Conservation (phyloP, 2,888 invertebrate species). For the Zaprionus obscuricornis region DNA sequence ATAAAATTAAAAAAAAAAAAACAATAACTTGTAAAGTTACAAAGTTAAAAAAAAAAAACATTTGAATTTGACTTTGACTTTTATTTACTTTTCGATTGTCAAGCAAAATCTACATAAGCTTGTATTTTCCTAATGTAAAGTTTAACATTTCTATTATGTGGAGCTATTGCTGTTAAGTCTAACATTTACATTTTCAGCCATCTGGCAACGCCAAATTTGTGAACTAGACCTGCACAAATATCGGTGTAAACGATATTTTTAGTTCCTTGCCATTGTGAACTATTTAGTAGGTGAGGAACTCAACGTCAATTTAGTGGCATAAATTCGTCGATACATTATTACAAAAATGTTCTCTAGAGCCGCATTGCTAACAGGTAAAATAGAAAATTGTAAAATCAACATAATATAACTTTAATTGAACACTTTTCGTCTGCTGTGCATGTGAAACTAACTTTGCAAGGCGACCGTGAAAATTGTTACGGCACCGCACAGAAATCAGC, state of each 20-base stretch:
- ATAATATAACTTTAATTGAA: neutral
- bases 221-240: too few relatives aligned
- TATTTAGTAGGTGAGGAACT: constrained; percentile 37
- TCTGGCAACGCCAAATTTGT: too few relatives aligned
- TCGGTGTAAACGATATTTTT: constrained; percentile 30
- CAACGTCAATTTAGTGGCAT: constrained; percentile 63
- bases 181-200: too few relatives aligned
- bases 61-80: neutral
- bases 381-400: constrained; percentile 4
- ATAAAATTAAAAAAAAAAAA: too few relatives aligned
- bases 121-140: too few relatives aligned
- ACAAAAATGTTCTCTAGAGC: constrained; percentile 88
- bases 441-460: constrained; percentile 26
- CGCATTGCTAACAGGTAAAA: constrained; percentile 88
- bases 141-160: too few relatives aligned
- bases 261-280: constrained; percentile 36
- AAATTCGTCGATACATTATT: constrained; percentile 70
- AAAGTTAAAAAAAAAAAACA: constrained; percentile 13
- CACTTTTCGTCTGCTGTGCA: neutral
- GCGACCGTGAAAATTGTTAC: constrained; percentile 73
- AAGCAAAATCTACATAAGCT: too few relatives aligned
- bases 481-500: constrained; percentile 52
- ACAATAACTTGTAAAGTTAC: constrained; percentile 74
- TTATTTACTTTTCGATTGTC: neutral
- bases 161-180: too few relatives aligned